Base-by-base conservation (phyloP, 2,888 invertebrate genomes). In the Melinaea marsaeus region DNA sequence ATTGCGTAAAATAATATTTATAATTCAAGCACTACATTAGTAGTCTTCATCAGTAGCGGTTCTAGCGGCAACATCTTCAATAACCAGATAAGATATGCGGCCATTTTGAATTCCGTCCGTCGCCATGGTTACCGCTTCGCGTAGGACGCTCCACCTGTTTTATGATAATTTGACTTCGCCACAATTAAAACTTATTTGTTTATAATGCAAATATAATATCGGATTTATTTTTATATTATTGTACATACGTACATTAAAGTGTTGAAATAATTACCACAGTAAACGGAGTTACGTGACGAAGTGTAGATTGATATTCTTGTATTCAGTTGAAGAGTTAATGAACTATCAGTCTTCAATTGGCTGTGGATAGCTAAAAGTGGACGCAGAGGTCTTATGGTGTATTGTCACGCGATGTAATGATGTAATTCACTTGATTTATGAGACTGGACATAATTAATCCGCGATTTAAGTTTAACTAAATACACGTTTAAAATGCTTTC, bases 391-490 rank as follows among this genome's bases (percentile, higher is more conserved):
- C 77, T 89, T 84, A 90, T 85, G 80, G 84, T 71, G 69, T 67
- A 61, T 62, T 83, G 85, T 83, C 89, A 90, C 90, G 89, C 90
- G 76, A 90, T 77, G 80, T 88, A 89, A 88, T 88, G 86, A 87
- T 85, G 83, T 85, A 84, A 83, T 79, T 72, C 73, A 79, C 76
- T 77, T 75, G 79, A 88, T 87, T 86, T 88, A 87, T 86, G 79
- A 73, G 67, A 55, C 63, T 62, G 68, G 62, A 62, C 63, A 59
- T 33, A 48, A 46, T 7, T 32, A 51, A 51, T 51, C 11, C 32
- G 11, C 51, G 5, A 22, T 7, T 42, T 42, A 9, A 42, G 9
- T 42, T 42, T 42, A 9, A 5, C 42, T 2, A 42, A 42, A 42
- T 6, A 4, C 4, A 37, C 3, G 37, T 37, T 2, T 37, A 37